Evolutionary conservation across 2,113 vertebrate species (phyloP), one percentile per base, ranked within the genome.

Genomic region (Tychaedon coryphoeus): DNA sequence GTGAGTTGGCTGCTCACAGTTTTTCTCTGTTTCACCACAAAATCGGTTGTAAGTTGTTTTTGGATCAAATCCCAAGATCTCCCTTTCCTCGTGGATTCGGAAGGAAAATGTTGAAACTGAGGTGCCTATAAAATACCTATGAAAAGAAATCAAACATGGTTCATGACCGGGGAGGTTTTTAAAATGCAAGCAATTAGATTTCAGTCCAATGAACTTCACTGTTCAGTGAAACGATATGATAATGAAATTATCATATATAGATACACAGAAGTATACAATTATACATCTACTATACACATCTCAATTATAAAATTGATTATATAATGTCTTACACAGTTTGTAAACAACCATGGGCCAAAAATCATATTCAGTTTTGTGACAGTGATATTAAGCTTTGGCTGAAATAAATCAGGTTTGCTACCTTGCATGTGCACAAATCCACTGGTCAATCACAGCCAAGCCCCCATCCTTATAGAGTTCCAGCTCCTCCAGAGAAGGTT

Each of bases 101-200:
- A 99, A 99, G n/a, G 99, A 99, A 96, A 99, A 99, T 0, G 99
- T 99, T 16, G 99, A 99, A 66, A 99, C 99, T 0, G 99, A 99
- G 4, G 99, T 99, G 66, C 99, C 99, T 3, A 99, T 99, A 92
- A 99, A 99, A 96, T 98, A 98, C 92, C 99, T 99, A 95, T 22
- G 40, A 51, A 65, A 26, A 38, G 42, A 43, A 51, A 38, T 9
- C 22, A 75, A 9, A 78, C 54, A 2, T 1, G 11, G 13, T 45
- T 67, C 47, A 15, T 74, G 43, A 43, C 48, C 6, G 11, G 9
- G 16, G 1, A 36, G n/a, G 16, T 22, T 88, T 91, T 71, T 47
- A 47, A 72, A 89, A 65, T 31, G 36, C 9, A 90, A 66, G 12
- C n/a, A 62, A 60, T 17, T 62, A 62, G 3, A 81, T 64, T 84